Percentiles rank a stretch among this genome's conserved stretches.
phyloP scores from a whole-genome alignment of 2,113 vertebrate genomes.

The Oreamnos americanus region DNA sequence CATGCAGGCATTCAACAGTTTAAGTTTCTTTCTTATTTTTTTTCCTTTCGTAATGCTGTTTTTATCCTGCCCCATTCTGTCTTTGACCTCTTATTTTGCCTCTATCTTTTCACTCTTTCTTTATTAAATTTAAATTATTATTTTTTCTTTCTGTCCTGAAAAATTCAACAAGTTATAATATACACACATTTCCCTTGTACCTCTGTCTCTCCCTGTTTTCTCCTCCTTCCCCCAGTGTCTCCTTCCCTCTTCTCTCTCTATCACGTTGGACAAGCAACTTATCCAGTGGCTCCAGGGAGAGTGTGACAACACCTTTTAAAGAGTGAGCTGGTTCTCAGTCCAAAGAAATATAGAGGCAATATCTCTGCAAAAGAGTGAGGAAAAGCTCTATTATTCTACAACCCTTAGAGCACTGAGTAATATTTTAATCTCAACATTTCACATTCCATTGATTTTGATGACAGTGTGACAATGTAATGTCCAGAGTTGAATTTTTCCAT shows the following conservation, averaged over 20 bases:
- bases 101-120: neutral
- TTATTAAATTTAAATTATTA: neutral
- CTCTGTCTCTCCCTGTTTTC: neutral
- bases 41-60: neutral
- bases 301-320: neutral
- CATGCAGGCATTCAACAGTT: neutral
- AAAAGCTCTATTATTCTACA: neutral
- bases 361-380: neutral
- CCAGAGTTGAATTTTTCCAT: neutral
- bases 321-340: neutral
- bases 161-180: neutral
- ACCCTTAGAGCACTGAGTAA: neutral
- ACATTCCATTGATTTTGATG: neutral
- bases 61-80: neutral
- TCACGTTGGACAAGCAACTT: neutral
- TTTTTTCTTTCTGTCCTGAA: neutral
- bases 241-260: neutral
- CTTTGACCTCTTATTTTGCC: neutral
- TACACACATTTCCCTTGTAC: neutral
- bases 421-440: constrained; percentile 1
- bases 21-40: neutral
- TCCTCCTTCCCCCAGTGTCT: neutral
- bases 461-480: neutral
- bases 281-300: neutral
- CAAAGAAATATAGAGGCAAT: neutral